Percentiles rank a stretch among this genome's conserved stretches.
Conservation (phyloP, 2,797 vertebrate genomes). For the Cetoscarus ocellatus region DNA sequence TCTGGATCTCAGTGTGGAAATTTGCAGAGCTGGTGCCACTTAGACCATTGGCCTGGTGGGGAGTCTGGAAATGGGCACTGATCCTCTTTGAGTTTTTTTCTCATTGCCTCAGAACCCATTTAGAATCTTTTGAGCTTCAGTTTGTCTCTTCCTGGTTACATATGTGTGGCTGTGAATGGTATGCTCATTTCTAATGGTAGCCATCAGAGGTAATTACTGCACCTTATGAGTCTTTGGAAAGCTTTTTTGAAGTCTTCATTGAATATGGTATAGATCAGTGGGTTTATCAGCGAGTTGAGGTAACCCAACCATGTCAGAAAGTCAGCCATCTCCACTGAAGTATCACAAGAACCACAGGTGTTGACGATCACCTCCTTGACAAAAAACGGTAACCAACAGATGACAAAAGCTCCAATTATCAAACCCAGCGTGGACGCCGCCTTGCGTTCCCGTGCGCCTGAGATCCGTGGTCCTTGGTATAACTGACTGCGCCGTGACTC, state of each 20-base stretch:
- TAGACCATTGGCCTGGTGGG: constrained; percentile 40
- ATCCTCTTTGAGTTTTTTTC: constrained; percentile 30
- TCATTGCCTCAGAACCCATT: constrained; percentile 34
- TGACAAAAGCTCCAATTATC: constrained; percentile 96
- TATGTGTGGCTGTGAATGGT: constrained; percentile 15
- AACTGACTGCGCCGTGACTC: constrained; percentile 88
- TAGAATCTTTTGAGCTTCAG: constrained; percentile 27
- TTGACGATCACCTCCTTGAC: constrained; percentile 97
- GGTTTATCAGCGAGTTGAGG: constrained; percentile 98
- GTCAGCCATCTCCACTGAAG: constrained; percentile 91
- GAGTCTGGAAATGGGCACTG: constrained; percentile 48
- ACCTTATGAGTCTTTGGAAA: constrained; percentile 94
- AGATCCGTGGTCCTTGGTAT: constrained; percentile 92
- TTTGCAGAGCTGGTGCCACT: constrained; percentile 52
- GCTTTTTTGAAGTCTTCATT: constrained; percentile 99
- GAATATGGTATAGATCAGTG: constrained; percentile 98
- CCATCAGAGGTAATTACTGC: constrained; percentile 88
- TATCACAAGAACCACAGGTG: constrained; percentile 89
- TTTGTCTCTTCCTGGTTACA: constrained; percentile 16
- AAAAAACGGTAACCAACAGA: constrained; percentile 99
- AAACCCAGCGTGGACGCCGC: constrained; percentile 95
- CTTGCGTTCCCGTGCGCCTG: constrained; percentile 92
- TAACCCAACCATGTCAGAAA: constrained; percentile 98
- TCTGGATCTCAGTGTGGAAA: constrained; percentile 47
- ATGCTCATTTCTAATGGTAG: constrained; percentile 24